phyloP scores from a whole-genome alignment of 1,140 invertebrate species.

The Aethina tumida region DNA sequence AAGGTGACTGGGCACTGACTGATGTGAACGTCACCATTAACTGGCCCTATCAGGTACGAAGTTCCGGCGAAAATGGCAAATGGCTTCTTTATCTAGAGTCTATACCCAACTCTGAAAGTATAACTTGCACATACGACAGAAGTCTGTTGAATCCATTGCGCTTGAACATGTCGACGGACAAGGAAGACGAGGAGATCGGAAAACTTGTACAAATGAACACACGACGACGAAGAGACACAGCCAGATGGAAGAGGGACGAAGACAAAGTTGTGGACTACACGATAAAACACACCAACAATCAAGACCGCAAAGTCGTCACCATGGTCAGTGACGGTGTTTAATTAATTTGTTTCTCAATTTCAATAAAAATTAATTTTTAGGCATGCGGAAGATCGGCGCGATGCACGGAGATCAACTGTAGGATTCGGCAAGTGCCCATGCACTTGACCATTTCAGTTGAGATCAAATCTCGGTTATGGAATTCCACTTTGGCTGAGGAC shows the following conservation, averaged over 20 bases:
- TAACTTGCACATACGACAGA: too few relatives aligned
- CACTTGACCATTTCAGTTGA: slow-evolving; percentile 56
- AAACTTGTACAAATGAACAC: slow-evolving; percentile 3
- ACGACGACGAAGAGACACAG: slow-evolving; percentile 51
- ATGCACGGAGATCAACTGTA: slow-evolving; percentile 77
- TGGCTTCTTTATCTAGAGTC: slow-evolving; percentile 81
- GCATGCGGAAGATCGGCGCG: slow-evolving; percentile 75
- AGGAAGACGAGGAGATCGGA: slow-evolving; percentile 4
- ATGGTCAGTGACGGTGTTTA: slow-evolving; percentile 46
- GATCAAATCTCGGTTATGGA: slow-evolving; percentile 78
- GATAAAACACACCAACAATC: slow-evolving; percentile 58
- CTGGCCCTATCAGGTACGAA: slow-evolving; percentile 85
- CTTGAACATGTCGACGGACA: slow-evolving; percentile 6
- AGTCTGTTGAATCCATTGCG: slow-evolving; percentile 13
- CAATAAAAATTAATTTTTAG: slow-evolving; percentile 35
- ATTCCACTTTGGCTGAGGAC: slow-evolving; percentile 79
- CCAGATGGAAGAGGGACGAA: slow-evolving; percentile 47
- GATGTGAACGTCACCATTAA: slow-evolving; percentile 68
- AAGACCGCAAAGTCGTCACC: slow-evolving; percentile 59
- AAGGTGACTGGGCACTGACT: slow-evolving; percentile 75
- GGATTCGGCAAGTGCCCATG: slow-evolving; percentile 62
- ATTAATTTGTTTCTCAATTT: not conserved
- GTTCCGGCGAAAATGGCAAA: slow-evolving; percentile 62
- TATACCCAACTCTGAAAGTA: not conserved
- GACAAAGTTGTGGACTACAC: slow-evolving; percentile 62